Percentiles rank a stretch among this genome's conserved stretches.
These are phyloP conservation scores for Amblyjoppa fuscipennis DNA, from an alignment of 2,888 invertebrate species.

Conservation along the genomic window DNA sequence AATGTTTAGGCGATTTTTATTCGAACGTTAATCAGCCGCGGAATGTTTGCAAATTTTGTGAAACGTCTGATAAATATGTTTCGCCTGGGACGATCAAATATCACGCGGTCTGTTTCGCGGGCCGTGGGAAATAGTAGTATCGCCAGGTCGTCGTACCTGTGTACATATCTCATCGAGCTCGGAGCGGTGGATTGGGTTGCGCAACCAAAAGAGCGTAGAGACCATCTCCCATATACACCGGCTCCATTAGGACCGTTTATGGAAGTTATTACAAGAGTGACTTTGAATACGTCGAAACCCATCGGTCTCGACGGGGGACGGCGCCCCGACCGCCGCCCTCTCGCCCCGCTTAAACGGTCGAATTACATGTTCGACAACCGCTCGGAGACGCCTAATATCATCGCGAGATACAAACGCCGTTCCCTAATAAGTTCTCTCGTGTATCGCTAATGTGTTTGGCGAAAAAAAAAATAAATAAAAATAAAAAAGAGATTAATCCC, in stretches of 20 bases:
- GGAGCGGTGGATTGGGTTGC: constrained; percentile 60
- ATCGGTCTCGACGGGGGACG: constrained; percentile 80
- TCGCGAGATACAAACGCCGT: constrained; percentile 3
- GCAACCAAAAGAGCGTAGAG: constrained; percentile 65
- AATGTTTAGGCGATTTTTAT: background rate
- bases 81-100: constrained; percentile 35
- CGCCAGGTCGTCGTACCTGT: constrained; percentile 54
- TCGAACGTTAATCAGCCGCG: constrained; percentile 24
- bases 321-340: constrained; percentile 70
- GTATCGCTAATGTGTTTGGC: background rate
- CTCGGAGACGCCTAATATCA: constrained; percentile 43
- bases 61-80: background rate
- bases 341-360: constrained; percentile 71
- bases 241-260: constrained; percentile 76
- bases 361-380: constrained; percentile 77
- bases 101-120: constrained; percentile 14
- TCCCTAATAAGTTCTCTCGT: constrained; percentile 15
- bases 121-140: constrained; percentile 60
- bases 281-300: constrained; percentile 81
- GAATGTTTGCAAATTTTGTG: background rate
- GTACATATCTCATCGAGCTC: constrained; percentile 46
- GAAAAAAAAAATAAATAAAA: background rate
- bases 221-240: constrained; percentile 36
- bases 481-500: background rate
- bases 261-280: constrained; percentile 82